Base-by-base conservation (phyloP, 2,888 invertebrate genomes). In the Catocala sponsa region DNA sequence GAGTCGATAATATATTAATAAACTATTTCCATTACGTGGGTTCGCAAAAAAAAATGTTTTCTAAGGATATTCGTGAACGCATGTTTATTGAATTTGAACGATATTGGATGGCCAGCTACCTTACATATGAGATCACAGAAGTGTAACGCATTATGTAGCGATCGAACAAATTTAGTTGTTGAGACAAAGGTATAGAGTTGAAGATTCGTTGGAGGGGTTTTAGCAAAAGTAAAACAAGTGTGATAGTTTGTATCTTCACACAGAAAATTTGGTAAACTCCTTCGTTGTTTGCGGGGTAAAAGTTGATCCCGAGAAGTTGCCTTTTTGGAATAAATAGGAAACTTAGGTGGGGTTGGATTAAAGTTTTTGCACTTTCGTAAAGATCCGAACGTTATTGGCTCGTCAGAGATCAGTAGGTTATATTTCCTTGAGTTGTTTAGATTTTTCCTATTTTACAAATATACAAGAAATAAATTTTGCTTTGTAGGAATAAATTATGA, bases 41-140 rank as follows among this genome's bases (percentile, higher is more conserved):
- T 44, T 68, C 57, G 25, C 43, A 54, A 58, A 62, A 63, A 38
- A 69, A 65, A 67, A 67, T 48, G 62, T 66, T 67, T 62, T 60
- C 65, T 54, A 42, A 11, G 67, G 55, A 67, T 74, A 65, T 72
- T 68, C 59, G 57, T 74, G 72, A 65, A 65, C 70, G 72, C 68
- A 77, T 77, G 70, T 80, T 75, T 76, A 79, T 82, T 80, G 78
- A 81, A 82, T 82, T 77, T 70, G 65, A 76, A 75, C 73, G 70
- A 67, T 75, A 77, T 79, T 70, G 78, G 59, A 70, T 55, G 55
- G 57, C 57, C 59, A 56, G 61, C 60, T 67, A 65, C 62, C 62
- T 64, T 57, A 32, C 47, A 38, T 61, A 59, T 51, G 50, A 56
- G 56, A 48, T 63, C 50, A 52, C 51, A 38, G 49, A 56, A 61